These are phyloP conservation scores for Rousettus leschenaultii DNA, from an alignment of 2,113 vertebrate species.

Conservation along the genomic window DNA sequence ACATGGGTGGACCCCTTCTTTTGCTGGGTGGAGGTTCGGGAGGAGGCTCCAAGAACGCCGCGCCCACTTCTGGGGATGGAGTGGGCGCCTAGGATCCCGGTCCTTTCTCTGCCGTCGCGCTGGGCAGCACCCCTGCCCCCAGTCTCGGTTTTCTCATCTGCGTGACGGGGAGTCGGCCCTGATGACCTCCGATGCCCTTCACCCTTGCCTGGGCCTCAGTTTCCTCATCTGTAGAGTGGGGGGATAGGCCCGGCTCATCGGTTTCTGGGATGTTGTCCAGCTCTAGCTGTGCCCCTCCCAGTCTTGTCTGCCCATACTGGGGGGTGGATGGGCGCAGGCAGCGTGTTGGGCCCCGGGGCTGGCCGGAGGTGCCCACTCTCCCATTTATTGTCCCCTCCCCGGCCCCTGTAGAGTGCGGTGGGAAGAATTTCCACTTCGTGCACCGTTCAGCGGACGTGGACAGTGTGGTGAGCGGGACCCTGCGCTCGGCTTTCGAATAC, in stretches of 20 bases:
- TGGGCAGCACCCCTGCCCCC: neutral
- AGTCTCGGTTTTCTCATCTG: neutral
- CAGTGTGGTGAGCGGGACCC: conserved; percentile 90
- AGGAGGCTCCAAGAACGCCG: neutral
- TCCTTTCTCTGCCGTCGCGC: neutral
- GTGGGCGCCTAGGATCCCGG: neutral
- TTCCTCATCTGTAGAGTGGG: neutral
- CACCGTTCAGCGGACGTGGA: conserved; percentile 89
- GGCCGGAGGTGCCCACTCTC: fast-evolving
- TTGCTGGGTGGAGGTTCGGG: fast-evolving
- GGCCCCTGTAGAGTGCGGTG: conserved; percentile 89
- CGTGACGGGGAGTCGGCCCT: neutral
- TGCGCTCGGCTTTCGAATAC: conserved; percentile 96
- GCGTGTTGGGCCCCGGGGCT: fast-evolving
- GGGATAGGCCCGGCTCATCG: neutral
- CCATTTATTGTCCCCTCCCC: fast-evolving
- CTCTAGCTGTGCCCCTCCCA: neutral
- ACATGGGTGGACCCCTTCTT: neutral
- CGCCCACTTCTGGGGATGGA: neutral
- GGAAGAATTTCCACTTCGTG: conserved; percentile 98
- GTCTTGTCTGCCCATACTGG: fast-evolving
- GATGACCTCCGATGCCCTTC: neutral
- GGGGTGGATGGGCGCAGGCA: fast-evolving
- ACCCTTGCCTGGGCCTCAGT: neutral
- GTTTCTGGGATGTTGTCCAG: neutral